These are phyloP conservation scores for Onychomys leucogaster DNA, from an alignment of 2,797 vertebrate genomes.

Conservation along the genomic window DNA sequence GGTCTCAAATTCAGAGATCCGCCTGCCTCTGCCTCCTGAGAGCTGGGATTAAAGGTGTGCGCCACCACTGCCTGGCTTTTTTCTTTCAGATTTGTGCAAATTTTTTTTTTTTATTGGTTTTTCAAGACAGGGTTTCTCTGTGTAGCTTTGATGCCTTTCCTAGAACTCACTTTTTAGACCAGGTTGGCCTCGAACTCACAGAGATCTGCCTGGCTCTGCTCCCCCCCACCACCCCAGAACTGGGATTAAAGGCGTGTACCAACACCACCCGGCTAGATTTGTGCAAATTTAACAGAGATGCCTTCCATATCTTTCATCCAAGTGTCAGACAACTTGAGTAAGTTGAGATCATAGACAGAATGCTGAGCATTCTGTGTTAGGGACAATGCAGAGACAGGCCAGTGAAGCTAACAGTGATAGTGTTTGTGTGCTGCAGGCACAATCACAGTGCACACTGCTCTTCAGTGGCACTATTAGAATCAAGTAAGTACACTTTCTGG, in stretches of 20 bases:
- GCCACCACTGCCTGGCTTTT: too few species aligned
- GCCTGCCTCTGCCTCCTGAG: too few species aligned
- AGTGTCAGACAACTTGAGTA: not conserved
- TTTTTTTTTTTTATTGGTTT: too few species aligned
- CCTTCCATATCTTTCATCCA: not conserved
- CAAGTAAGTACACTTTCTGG: not conserved
- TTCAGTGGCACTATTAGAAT: not conserved
- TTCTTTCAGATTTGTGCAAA: not conserved
- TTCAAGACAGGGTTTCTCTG: not conserved
- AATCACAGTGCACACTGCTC: not conserved
- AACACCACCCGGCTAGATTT: not conserved
- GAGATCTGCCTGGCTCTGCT: not conserved
- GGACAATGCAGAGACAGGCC: not conserved
- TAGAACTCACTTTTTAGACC: not conserved
- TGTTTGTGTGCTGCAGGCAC: not conserved
- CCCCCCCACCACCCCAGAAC: too few species aligned
- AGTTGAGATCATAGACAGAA: not conserved
- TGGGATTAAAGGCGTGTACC: not conserved
- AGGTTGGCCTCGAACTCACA: not conserved
- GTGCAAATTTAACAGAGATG: not conserved
- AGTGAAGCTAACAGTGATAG: not conserved
- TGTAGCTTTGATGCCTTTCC: not conserved
- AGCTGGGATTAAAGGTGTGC: too few species aligned
- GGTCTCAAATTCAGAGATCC: too few species aligned
- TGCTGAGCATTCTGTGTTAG: not conserved